Conservation (phyloP, 2,113 vertebrate genomes). For the Setophaga kirtlandii region DNA sequence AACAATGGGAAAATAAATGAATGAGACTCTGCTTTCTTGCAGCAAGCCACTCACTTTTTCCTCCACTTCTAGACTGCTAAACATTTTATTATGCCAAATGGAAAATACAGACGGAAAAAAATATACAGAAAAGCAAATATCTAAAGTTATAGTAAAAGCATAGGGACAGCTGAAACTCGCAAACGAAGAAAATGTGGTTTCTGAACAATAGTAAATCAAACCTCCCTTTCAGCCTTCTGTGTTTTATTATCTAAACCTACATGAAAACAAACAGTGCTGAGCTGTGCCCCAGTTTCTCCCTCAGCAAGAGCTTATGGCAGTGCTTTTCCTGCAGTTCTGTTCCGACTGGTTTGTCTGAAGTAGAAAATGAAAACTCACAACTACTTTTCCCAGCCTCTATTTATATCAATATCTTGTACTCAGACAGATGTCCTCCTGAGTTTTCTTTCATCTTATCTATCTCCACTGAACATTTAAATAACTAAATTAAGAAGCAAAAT, state of each 20-base stretch:
- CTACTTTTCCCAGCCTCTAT: background rate
- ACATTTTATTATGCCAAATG: background rate
- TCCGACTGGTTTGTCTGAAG: background rate
- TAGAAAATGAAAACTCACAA: background rate
- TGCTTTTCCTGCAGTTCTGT: conserved; percentile 1
- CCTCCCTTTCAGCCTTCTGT: background rate
- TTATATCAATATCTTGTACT: conserved; percentile 13
- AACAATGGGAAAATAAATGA: conserved; percentile 56
- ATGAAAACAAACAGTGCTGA: conserved; percentile 56
- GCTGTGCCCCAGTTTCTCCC: conserved; percentile 44
- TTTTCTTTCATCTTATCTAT: conserved; percentile 5
- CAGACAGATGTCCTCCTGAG: background rate
- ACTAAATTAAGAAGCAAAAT: conserved; percentile 11
- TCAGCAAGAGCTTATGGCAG: conserved; percentile 49
- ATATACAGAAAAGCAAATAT: background rate
- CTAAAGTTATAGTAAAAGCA: background rate
- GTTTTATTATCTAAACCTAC: conserved; percentile 43
- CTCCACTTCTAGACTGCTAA: background rate
- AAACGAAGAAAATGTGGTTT: conserved; percentile 13
- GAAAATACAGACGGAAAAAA: background rate
- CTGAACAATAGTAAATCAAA: conserved; percentile 7
- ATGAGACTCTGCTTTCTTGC: background rate
- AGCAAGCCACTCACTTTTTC: conserved; percentile 1
- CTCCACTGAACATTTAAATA: conserved; percentile 13
- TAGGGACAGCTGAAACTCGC: background rate